Conservation (phyloP, 64 coral and sea anemone genomes). For the Acropora yongei region DNA sequence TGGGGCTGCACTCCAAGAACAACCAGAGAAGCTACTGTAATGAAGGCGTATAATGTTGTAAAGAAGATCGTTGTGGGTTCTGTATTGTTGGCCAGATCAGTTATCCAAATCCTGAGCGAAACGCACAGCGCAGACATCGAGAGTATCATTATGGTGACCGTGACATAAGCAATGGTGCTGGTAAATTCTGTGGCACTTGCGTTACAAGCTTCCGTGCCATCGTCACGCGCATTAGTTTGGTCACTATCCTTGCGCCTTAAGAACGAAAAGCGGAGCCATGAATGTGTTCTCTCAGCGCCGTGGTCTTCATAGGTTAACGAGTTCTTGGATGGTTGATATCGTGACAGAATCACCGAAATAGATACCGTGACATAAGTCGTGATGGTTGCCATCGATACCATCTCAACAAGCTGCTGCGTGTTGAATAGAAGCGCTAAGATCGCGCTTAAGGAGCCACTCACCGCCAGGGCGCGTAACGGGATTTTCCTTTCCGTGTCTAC, state of each 20-base stretch:
- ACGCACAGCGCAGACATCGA: slow-evolving; percentile 58
- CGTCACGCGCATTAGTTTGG: not conserved
- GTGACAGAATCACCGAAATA: slow-evolving; percentile 50
- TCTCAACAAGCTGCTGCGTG: slow-evolving; percentile 55
- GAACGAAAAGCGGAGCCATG: slow-evolving; percentile 19
- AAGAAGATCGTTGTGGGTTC: slow-evolving; percentile 16
- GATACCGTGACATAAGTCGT: slow-evolving; percentile 71
- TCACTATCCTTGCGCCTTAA: slow-evolving; percentile 16
- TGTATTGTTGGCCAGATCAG: not conserved
- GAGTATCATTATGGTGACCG: slow-evolving; percentile 42
- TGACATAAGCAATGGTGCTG: slow-evolving; percentile 44
- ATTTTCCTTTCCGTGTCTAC: slow-evolving; percentile 47
- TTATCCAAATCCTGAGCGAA: slow-evolving; percentile 9
- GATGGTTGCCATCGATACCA: slow-evolving; percentile 64
- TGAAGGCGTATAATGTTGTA: slow-evolving; percentile 20
- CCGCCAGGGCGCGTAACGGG: slow-evolving; percentile 54
- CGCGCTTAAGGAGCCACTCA: slow-evolving; percentile 24
- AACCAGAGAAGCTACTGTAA: slow-evolving; percentile 17
- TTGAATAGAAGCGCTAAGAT: slow-evolving; percentile 50
- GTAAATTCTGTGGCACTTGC: slow-evolving; percentile 25
- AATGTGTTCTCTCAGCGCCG: not conserved
- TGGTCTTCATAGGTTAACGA: not conserved
- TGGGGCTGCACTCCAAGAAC: slow-evolving; percentile 44
- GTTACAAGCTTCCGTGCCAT: not conserved
- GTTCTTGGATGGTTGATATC: slow-evolving; percentile 27